Evolutionary conservation across 2,797 vertebrate species (phyloP), one percentile per base, ranked within the genome.

Genomic region (Bradypodion ventrale): DNA sequence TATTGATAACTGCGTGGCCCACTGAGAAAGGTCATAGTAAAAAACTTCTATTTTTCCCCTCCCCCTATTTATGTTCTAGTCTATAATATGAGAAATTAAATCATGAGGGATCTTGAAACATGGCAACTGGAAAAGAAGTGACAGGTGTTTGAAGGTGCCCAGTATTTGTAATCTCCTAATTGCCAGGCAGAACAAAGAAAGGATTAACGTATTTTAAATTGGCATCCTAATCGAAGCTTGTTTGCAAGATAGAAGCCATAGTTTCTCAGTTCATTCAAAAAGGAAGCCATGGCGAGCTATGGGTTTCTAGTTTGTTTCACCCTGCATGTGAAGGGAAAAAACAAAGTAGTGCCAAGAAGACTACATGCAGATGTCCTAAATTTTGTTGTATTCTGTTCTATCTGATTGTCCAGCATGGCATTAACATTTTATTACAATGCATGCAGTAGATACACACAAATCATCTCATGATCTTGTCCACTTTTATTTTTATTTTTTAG

Each of bases 231-330:
- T 76, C 85, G 87, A 86, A 59, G 89, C 52, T 70, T 70, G 68
- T 25, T 70, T 42, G 68, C 21, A 69, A 69, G 19, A 37, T 42
- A 25, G 3, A 42, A 70, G 40, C 40, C 37, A 70, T 70, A 56
- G 37, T 70, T 70, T 70, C 40, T 25, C 40, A 70, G 69, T 70
- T 70, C 40, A 70, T 56, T 19, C 52, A 15, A 56, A 56, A 19
- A 2, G 52, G 79, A 87, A 90, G 87, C 86, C 90, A 89, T 89
- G 35, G 78, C 87, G 91, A 92, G 89, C 83, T 90, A 27, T 27
- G 69, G 37, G 40, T 70, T 70, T 40, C 9, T 70, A 6, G 42
- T 27, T 27, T 42, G 23, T 8, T 42, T 42, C 69, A 27, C 37
- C 7, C 5, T 23, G 42, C 25, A n/a, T 16, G 6, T 42, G 25